A percentile compares a stretch with the other conserved stretches of the same genome.
phyloP scores from a whole-genome alignment of 2,113 vertebrate species.

The Mesembrinibis cayennensis region DNA sequence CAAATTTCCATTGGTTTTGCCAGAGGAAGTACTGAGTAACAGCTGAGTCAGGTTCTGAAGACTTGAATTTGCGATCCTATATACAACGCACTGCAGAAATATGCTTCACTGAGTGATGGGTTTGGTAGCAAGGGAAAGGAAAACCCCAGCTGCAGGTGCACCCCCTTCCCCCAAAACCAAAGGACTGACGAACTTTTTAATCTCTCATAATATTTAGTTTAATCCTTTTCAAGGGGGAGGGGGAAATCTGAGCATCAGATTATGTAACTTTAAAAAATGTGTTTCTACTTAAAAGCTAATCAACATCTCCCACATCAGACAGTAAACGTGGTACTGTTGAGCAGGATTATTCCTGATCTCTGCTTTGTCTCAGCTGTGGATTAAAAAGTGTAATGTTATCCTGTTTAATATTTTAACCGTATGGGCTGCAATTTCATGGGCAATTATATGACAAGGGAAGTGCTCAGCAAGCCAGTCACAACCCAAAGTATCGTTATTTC shows the following conservation, averaged over 20 bases:
- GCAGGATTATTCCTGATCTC: conserved; percentile 64
- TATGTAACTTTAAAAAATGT: conserved; percentile 68
- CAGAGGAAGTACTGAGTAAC: conserved; percentile 32
- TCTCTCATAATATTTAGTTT: conserved; percentile 60
- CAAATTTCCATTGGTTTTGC: not conserved
- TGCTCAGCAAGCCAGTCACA: conserved; percentile 12
- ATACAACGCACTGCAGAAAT: not conserved
- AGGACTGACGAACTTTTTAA: not conserved
- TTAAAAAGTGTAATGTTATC: conserved; percentile 66
- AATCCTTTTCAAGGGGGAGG: conserved; percentile 10
- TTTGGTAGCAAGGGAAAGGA: conserved; percentile 23
- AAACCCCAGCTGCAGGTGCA: conserved; percentile 39
- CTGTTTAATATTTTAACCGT: conserved; percentile 68
- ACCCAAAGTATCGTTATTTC: not conserved
- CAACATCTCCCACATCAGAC: conserved; percentile 66
- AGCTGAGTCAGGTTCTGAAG: conserved; percentile 39
- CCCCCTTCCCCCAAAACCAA: not conserved
- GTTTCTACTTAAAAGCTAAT: conserved; percentile 68
- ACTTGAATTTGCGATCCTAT: not conserved
- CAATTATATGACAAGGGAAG: conserved; percentile 53
- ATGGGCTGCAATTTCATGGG: conserved; percentile 61
- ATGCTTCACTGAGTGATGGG: not conserved
- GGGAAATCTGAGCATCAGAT: conserved; percentile 31
- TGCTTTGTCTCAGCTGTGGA: conserved; percentile 69
- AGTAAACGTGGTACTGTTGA: conserved; percentile 39